Evolutionary conservation across 2,797 vertebrate species (phyloP).

Genomic region (Myotis pilosus): DNA sequence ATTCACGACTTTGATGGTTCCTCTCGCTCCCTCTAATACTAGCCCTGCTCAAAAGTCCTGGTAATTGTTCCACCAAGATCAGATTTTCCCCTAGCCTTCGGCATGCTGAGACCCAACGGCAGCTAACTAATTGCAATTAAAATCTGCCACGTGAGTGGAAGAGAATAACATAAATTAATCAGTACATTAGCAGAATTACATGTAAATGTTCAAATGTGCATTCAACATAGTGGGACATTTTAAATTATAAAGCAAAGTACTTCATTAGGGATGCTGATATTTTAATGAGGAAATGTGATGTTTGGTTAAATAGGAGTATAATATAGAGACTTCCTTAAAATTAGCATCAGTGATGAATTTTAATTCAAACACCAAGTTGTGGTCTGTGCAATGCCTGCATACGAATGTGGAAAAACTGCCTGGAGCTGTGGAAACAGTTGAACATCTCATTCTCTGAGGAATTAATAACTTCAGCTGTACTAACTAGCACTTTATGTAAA

Average conservation of each 20-base stretch:
- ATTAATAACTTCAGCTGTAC: constrained; percentile 81
- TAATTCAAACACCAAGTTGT: constrained; percentile 76
- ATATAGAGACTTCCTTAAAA: constrained; percentile 74
- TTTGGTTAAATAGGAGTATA: constrained; percentile 73
- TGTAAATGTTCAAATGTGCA: constrained; percentile 79
- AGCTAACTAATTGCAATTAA: constrained; percentile 81
- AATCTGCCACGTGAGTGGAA: constrained; percentile 76
- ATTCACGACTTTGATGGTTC: constrained; percentile 78
- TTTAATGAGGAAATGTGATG: constrained; percentile 74
- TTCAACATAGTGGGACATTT: constrained; percentile 75
- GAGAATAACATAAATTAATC: constrained; percentile 80
- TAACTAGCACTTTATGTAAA: constrained; percentile 80
- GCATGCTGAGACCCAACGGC: constrained; percentile 73
- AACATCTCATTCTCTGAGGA: constrained; percentile 79
- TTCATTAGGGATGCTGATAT: constrained; percentile 75
- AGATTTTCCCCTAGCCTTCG: constrained; percentile 62
- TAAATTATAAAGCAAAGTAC: constrained; percentile 75
- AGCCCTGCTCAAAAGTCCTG: constrained; percentile 73
- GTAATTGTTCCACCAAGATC: constrained; percentile 76
- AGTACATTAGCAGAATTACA: constrained; percentile 75
- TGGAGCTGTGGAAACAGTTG: constrained; percentile 78
- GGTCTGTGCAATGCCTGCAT: constrained; percentile 67
- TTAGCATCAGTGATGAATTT: constrained; percentile 73
- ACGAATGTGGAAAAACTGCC: constrained; percentile 76
- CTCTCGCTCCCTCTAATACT: constrained; percentile 64